These are phyloP conservation scores for Parasteatoda tepidariorum DNA, from an alignment of 1,140 invertebrate species.

Conservation along the genomic window DNA sequence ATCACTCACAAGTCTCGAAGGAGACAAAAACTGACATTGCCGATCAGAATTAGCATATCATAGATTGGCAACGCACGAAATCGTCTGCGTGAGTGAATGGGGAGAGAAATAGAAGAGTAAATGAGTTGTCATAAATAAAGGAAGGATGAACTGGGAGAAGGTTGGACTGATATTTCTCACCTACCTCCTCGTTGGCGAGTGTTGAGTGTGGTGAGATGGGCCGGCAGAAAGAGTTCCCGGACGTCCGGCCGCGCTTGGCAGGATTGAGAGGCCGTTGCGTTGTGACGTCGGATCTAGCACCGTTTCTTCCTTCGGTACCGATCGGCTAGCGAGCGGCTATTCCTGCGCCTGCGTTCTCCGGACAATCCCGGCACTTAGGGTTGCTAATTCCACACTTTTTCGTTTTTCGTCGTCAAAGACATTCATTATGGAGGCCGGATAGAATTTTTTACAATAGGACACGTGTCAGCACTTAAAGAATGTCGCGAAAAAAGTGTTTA, in stretches of 20 bases:
- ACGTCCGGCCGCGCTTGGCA: not conserved
- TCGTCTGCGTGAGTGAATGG: not conserved
- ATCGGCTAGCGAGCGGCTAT: slow-evolving; percentile 9
- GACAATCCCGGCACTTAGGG: not conserved
- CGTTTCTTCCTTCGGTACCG: too few species aligned
- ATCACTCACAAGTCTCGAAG: slow-evolving; percentile 11
- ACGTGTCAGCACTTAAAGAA: too few species aligned
- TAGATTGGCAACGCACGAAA: slow-evolving; percentile 6
- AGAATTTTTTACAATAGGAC: too few species aligned
- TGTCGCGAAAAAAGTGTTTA: too few species aligned
- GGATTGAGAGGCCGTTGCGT: slow-evolving; percentile 2
- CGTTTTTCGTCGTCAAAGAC: not conserved
- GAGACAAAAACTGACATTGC: not conserved
- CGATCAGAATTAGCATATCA: slow-evolving; percentile 3
- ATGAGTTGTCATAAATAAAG: not conserved
- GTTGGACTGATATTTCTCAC: too few species aligned
- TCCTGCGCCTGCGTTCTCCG: slow-evolving; percentile 19
- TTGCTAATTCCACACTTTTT: not conserved
- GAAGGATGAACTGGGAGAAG: not conserved
- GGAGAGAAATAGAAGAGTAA: not conserved
- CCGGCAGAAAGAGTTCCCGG: not conserved
- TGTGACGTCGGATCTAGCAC: too few species aligned
- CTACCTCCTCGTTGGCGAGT: too few species aligned
- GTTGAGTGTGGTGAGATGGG: not conserved
- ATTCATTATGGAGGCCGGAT: too few species aligned